Evolutionary conservation across 1,140 invertebrate species (phyloP), one percentile per base, ranked within the genome.

Genomic region (Andricus grossulariae): DNA sequence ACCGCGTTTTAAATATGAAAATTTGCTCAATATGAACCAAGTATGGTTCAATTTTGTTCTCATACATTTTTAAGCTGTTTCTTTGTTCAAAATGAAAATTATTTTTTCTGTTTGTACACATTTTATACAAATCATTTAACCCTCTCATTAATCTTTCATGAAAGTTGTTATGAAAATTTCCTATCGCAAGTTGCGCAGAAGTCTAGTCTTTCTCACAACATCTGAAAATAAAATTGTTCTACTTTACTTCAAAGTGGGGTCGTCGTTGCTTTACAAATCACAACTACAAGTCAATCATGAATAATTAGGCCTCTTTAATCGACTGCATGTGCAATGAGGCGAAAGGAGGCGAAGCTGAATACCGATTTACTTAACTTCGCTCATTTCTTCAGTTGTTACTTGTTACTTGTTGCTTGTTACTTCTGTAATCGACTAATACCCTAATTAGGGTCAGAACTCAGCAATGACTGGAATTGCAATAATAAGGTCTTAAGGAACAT

Each of bases 191-290:
- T 66, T 66, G 32, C 57, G 15, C 21, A 55, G 6, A 32, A 66
- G 57, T 32, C 25, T 15, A 66, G 57, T 32, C 25, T 32, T 5
- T 66, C 12, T 15, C 25, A 66, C 57, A 13, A 66, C 57, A 66
- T 5, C 2, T 12, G 5, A 66, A 60, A 4, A 18, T 7, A 18
- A 60, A 4, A 13, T 15, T 66, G 57, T 25, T 25, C 57, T 66
- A 32, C 57, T 66, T 66, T 66, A 32, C 39, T 66, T 32, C 12
- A 7, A 15, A 21, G 39, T 25, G 21, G 55, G 55, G 12, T 66
- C 57, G 57, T 66, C 25, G 25, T 32, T 66, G 57, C 57, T 66
- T 39, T 66, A 66, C 57, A 66, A 66, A 66, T 66, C 57, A 16
- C 57, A 66, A 25, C 57, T 66, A 66, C 39, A 16, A 66, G 57